Conservation (phyloP, 2,888 invertebrate species). For the Incurvaria masculella region DNA sequence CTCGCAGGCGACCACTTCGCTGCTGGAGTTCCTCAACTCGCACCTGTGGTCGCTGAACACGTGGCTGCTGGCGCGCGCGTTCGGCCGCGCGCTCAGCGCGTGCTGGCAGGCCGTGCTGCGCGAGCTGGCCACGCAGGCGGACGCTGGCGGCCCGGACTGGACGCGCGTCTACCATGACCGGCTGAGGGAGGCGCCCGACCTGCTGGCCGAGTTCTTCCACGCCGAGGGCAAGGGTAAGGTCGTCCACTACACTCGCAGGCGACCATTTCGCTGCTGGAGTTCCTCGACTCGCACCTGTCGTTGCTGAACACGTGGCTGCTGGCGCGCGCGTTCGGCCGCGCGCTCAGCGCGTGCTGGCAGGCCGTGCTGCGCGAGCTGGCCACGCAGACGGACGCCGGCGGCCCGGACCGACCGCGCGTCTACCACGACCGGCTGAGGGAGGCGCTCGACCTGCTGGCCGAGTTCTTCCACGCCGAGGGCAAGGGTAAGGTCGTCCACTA, state of each 20-base stretch:
- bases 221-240: constrained; percentile 74
- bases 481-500: constrained; percentile 68
- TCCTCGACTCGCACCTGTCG: constrained; percentile 82
- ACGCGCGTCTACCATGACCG: constrained; percentile 87
- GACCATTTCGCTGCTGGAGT: constrained; percentile 86
- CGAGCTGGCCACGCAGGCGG: constrained; percentile 78
- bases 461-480: constrained; percentile 84
- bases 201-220: constrained; percentile 81
- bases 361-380: constrained; percentile 79
- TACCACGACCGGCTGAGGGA: constrained; percentile 89
- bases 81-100: constrained; percentile 72
- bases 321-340: constrained; percentile 82
- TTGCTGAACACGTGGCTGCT: constrained; percentile 81
- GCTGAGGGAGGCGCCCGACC: constrained; percentile 75
- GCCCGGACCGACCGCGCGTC: constrained; percentile 77
- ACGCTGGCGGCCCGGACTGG: constrained; percentile 77
- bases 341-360: constrained; percentile 76
- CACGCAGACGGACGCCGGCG: constrained; percentile 76
- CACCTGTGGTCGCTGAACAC: constrained; percentile 83
- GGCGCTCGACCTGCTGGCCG: constrained; percentile 73
- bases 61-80: constrained; percentile 82
- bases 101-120: constrained; percentile 83
- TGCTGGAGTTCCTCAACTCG: constrained; percentile 85
- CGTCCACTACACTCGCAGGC: no score
- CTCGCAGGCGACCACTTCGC: constrained; percentile 78